Percentiles rank a stretch among this genome's conserved stretches.
phyloP scores from a whole-genome alignment of 1,140 invertebrate species.

The Physella acuta region DNA sequence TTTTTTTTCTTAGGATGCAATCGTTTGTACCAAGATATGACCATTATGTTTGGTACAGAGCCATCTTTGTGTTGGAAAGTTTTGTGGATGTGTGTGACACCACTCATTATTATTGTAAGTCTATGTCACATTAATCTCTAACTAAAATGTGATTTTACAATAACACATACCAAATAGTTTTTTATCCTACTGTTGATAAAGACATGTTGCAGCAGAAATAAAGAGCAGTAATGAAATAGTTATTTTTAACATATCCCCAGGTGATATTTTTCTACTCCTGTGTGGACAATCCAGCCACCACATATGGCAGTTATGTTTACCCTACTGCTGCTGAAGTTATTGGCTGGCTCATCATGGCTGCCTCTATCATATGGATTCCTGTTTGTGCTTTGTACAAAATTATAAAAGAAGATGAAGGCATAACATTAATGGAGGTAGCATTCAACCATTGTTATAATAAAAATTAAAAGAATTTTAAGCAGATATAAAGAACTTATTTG shows the following conservation, averaged over 20 bases:
- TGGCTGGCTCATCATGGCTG: conserved; percentile 49
- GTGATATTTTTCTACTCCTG: conserved; percentile 48
- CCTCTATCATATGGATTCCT: conserved; percentile 49
- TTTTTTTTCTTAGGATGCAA: conserved; percentile 10
- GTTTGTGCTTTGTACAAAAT: conserved; percentile 39
- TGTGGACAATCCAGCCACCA: conserved; percentile 41
- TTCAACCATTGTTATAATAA: too few species aligned
- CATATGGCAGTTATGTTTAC: conserved; percentile 50
- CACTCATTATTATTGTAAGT: conserved; percentile 11
- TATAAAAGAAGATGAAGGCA: conserved; percentile 28
- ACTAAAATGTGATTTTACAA: too few species aligned
- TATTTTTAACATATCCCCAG: too few species aligned
- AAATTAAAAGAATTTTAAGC: too few species aligned
- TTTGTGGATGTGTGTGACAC: conserved; percentile 13
- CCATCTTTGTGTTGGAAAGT: conserved; percentile 17
- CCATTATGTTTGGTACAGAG: conserved; percentile 9
- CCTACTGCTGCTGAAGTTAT: conserved; percentile 49
- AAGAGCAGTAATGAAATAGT: too few species aligned
- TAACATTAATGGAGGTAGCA: conserved; percentile 29
- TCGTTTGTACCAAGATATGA: conserved; percentile 21
- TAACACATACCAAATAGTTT: too few species aligned
- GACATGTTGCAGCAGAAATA: too few species aligned
- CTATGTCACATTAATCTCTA: not conserved
- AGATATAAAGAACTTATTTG: too few species aligned
- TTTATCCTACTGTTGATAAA: too few species aligned